These are phyloP conservation scores for Trichopria drosophilae DNA, from an alignment of 2,888 invertebrate genomes.

Conservation along the genomic window DNA sequence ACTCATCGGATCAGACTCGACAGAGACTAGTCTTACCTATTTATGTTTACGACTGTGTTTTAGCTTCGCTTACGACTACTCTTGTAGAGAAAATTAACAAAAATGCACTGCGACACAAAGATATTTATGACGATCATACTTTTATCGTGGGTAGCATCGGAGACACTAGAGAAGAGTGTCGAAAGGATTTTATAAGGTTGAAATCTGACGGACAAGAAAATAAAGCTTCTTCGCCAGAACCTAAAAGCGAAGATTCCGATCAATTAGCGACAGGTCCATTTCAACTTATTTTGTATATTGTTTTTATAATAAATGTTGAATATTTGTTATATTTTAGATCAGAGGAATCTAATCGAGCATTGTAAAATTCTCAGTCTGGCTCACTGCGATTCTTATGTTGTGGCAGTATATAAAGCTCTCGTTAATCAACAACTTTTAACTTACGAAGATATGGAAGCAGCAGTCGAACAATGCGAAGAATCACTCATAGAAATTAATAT, in stretches of 20 bases:
- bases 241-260: constrained; percentile 60
- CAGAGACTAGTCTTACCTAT: constrained; percentile 61
- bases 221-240: constrained; percentile 58
- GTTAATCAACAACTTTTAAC: constrained; percentile 64
- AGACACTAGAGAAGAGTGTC: too few relatives aligned
- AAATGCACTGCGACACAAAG: constrained; percentile 54
- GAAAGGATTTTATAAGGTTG: constrained; percentile 54
- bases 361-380: constrained; percentile 64
- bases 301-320: constrained; percentile 4
- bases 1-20: constrained; percentile 34
- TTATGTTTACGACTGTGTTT: constrained; percentile 71
- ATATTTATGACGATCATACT: constrained; percentile 63
- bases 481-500: constrained; percentile 70
- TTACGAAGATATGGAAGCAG: constrained; percentile 68
- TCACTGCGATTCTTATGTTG: constrained; percentile 68
- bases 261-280: too few relatives aligned
- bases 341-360: constrained; percentile 62
- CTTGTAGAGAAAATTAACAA: constrained; percentile 57
- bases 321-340: constrained; percentile 44
- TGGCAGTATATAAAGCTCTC: constrained; percentile 66
- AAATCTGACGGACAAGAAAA: constrained; percentile 55
- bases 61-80: constrained; percentile 64
- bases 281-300: constrained; percentile 11
- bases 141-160: constrained; percentile 54
- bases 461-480: constrained; percentile 73